Base-by-base conservation (phyloP, 2,113 vertebrate species). In the Mirza zaza region DNA sequence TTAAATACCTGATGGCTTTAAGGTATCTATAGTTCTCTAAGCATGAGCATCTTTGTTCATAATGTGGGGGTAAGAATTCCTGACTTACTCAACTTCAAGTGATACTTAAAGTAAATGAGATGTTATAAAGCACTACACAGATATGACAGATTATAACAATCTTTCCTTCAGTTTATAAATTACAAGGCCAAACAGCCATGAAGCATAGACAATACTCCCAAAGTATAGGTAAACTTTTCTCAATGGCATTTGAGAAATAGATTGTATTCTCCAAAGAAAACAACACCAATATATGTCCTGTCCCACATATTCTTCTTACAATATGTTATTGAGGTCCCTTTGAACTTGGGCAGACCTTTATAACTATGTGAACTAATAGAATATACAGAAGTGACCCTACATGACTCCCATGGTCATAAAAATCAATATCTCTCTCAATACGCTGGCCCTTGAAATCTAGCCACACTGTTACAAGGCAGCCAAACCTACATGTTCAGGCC, bases 51-150 rank as follows among this genome's bases (percentile, higher is more conserved):
- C 45, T 88, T 93, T 80, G 82, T 63, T 95, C 18, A 68, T 48
- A 67, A 82, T 21, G 13, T 27, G 4, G 27, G 29, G 29, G 12
- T 75, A 27, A 96, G 8, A 93, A 79, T 93, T 86, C 17, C 25
- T 91, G 73, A 89, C 32, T 95, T 90, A 87, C 11, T 29, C 4
- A 91, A 96, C 21, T 85, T 77, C 70, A 83, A 93, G 25, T 79
- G 18, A 71, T 61, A 85, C 32, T 73, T 76, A 77, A 87, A 86
- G 42, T 42, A 96, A 86, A 5, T 25, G 15, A 63, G 14, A 73
- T 63, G 45, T 77, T 93, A 32, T 1, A 65, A 81, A 77, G 23
- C 48, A 94, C 55, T 55, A 57, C 25, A 70, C 61, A 93, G 55
- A 50, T 57, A 73, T 34, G 20, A 59, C 39, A 94, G 55, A 87